A percentile compares a stretch with the other conserved stretches of the same genome.
phyloP scores from a whole-genome alignment of 2,797 vertebrate species.

The Sebastes aleutianus region DNA sequence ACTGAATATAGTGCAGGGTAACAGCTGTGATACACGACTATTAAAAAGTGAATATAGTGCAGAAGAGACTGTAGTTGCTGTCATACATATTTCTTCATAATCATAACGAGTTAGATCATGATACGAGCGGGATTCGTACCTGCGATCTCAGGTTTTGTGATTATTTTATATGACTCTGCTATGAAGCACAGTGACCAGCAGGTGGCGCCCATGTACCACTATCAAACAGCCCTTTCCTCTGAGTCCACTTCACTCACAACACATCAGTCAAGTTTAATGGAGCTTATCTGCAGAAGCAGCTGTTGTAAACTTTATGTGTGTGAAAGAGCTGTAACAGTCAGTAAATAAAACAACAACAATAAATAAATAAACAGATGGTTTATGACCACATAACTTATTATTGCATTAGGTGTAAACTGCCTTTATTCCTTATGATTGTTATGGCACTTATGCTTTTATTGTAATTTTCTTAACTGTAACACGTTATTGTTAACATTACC shows the following conservation, averaged over 20 bases:
- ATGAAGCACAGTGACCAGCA: not conserved
- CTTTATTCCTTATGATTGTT: not conserved
- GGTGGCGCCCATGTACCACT: not conserved
- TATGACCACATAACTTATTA: not conserved
- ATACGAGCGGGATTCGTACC: not conserved
- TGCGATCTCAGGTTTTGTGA: not conserved
- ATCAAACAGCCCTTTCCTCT: not conserved
- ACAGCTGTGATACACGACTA: too few relatives aligned
- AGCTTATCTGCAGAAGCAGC: not conserved
- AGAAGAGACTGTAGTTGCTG: not conserved
- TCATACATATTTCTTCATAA: not conserved
- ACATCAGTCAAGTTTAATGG: not conserved
- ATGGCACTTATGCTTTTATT: not conserved
- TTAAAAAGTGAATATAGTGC: too few relatives aligned
- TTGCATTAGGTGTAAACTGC: not conserved
- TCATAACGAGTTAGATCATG: not conserved
- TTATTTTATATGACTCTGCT: not conserved
- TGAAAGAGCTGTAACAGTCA: not conserved
- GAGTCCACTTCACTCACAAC: not conserved
- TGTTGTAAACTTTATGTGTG: not conserved
- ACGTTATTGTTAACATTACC: not conserved
- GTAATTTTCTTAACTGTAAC: not conserved
- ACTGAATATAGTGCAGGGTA: too few relatives aligned
- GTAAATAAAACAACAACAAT: not conserved
- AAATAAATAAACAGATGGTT: not conserved